Evolutionary conservation across 2,888 invertebrate species (phyloP), one percentile per base, ranked within the genome.

Genomic region (Himalopsyche kuldschensis): DNA sequence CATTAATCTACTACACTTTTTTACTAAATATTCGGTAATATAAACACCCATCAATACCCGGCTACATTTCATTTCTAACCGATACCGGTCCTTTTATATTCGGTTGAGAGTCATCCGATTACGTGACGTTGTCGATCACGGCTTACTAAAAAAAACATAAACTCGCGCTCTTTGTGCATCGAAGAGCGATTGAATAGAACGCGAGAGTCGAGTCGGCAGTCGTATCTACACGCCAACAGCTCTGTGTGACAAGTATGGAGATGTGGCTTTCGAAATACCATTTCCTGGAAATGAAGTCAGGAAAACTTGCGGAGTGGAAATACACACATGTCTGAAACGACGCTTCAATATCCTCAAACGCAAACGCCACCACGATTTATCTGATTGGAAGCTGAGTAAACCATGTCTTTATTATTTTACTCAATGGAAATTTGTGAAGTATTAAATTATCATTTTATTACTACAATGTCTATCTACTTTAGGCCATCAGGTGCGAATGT

Each of bases 211-310:
- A 69, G 24, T 69, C 30, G 27, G 30, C 69, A 27, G 69, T 27
- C 69, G 27, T 69, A 69, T 69, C 69, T 27, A 69, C 30, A 69
- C 69, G 27, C 27, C 27, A 27, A 69, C 15, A 30, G 27, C 69
- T 27, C 27, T 30, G 27, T 69, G 69, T 69, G 69, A 69, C 69
- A 69, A 69, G 24, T 69, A 69, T 69, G 15, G 27, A 69, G 69
- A 69, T 69, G 69, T 27, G 69, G 69, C 69, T 69, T 69, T 69
- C 69, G 69, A 69, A 69, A 69, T 69, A 11, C 69, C 69, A 69
- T 69, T 69, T 69, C 69, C 69, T 69, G 69, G 69, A 69, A 69
- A 69, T 69, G 69, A 69, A 69, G 69, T 69, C 69, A 69, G 69
- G 55, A 69, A 69, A 69, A 69, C 69, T 69, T 69, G 3, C 15